Evolutionary conservation across 2,797 vertebrate genomes (phyloP).

Genomic region (Carcharodon carcharias): DNA sequence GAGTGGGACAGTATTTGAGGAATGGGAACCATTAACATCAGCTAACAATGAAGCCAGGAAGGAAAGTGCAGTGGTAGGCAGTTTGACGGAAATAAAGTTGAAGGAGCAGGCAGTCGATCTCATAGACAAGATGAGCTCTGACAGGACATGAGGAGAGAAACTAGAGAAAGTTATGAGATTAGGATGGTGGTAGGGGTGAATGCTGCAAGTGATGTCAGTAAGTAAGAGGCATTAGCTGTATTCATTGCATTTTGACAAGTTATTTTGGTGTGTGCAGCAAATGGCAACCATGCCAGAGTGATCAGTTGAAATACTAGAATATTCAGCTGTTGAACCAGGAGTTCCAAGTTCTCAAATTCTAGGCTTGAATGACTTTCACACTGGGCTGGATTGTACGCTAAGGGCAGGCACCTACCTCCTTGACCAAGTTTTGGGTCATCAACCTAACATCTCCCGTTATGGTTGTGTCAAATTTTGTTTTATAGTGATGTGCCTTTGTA

Average conservation of each 20-base stretch:
- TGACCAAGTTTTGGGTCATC: too few relatives aligned
- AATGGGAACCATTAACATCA: background rate
- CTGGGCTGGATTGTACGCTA: too few relatives aligned
- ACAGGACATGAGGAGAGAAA: background rate
- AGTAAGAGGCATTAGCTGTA: background rate
- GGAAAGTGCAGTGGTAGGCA: background rate
- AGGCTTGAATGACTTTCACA: background rate
- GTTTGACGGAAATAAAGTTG: background rate
- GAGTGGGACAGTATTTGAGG: background rate
- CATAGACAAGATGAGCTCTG: background rate
- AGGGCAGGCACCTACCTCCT: too few relatives aligned
- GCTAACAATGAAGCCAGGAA: background rate
- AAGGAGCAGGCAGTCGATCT: background rate
- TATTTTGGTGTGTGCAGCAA: background rate
- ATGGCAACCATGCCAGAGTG: background rate
- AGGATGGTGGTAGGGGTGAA: background rate
- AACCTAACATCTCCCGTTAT: too few relatives aligned
- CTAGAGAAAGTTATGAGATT: background rate
- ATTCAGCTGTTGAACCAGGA: background rate
- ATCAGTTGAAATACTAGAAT: background rate
- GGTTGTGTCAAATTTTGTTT: too few relatives aligned
- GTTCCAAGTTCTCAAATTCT: background rate
- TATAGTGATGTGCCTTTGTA: background rate
- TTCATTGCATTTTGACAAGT: background rate
- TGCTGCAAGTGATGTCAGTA: background rate